phyloP scores from a whole-genome alignment of 2,113 vertebrate genomes.

The Peromyscus leucopus region DNA sequence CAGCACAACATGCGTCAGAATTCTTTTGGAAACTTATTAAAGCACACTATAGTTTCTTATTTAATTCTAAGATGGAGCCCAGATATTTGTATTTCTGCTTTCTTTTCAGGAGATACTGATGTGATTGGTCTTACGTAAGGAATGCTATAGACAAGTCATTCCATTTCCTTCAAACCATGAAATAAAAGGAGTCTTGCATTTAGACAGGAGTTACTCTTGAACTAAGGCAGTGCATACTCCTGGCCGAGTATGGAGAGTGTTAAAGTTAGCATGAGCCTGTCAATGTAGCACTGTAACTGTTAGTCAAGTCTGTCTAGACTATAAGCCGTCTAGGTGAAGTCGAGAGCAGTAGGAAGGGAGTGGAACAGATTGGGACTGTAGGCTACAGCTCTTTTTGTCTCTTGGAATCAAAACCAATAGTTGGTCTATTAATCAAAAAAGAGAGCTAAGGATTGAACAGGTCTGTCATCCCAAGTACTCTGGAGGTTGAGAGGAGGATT shows the following conservation, averaged over 20 bases:
- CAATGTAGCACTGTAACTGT: not conserved
- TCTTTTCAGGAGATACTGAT: not conserved
- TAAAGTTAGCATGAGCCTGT: not conserved
- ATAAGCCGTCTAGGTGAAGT: not conserved
- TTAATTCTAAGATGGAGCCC: not conserved
- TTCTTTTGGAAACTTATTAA: slow-evolving; percentile 2
- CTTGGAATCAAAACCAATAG: slow-evolving; percentile 13
- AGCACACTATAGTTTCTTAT: not conserved
- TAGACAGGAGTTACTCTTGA: slow-evolving; percentile 16
- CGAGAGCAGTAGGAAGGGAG: not conserved
- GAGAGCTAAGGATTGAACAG: not conserved
- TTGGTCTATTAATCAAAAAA: not conserved
- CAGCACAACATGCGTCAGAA: not conserved
- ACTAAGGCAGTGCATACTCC: not conserved
- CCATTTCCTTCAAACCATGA: not conserved
- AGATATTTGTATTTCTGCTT: not conserved
- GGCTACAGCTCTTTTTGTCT: not conserved
- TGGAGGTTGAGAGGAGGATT: not conserved
- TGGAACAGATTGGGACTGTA: not conserved
- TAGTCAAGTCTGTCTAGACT: not conserved
- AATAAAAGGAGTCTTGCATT: not conserved
- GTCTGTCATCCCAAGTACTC: not conserved
- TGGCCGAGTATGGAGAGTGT: not conserved
- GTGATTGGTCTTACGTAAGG: not conserved
- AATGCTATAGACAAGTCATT: not conserved